These are phyloP conservation scores for Leuctra nigra DNA, from an alignment of 2,888 invertebrate species.

Conservation along the genomic window DNA sequence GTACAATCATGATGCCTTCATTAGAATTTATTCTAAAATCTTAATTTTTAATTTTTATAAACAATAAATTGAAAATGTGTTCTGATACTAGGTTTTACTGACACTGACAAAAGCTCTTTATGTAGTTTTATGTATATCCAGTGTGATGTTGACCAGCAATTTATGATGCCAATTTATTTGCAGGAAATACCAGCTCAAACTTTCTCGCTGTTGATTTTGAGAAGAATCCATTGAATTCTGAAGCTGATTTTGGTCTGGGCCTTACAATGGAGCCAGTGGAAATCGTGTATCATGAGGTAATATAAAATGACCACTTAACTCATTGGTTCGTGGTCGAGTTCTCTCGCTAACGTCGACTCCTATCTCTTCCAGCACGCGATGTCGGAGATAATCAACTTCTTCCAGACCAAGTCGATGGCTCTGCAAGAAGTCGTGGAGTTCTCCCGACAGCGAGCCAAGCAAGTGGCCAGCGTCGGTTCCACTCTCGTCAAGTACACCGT, in stretches of 20 bases:
- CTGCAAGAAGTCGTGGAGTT: conserved; percentile 42
- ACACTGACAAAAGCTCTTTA: too few species aligned
- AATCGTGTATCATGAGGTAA: conserved; percentile 69
- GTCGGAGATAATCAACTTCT: conserved; percentile 63
- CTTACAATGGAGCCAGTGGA: conserved; percentile 67
- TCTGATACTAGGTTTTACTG: not conserved
- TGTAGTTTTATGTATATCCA: too few species aligned
- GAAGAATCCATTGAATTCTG: conserved; percentile 56
- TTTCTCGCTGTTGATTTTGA: conserved; percentile 69
- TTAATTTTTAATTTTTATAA: too few species aligned
- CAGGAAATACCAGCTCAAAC: conserved; percentile 57
- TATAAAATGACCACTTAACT: conserved; percentile 24
- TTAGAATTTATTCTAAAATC: too few species aligned
- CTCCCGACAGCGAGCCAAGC: conserved; percentile 36
- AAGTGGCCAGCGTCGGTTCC: conserved; percentile 40
- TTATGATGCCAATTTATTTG: too few species aligned
- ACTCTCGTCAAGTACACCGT: conserved; percentile 47
- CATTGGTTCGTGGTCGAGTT: too few species aligned
- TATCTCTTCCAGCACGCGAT: conserved; percentile 62
- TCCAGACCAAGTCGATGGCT: conserved; percentile 50
- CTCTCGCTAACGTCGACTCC: too few species aligned
- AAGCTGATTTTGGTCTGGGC: conserved; percentile 60
- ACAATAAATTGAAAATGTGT: too few species aligned
- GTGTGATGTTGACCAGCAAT: too few species aligned
- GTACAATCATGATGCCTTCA: not conserved